Percentiles rank a stretch among this genome's conserved stretches.
Conservation (phyloP, 2,888 invertebrate species). For the Spisula subtruncata region DNA sequence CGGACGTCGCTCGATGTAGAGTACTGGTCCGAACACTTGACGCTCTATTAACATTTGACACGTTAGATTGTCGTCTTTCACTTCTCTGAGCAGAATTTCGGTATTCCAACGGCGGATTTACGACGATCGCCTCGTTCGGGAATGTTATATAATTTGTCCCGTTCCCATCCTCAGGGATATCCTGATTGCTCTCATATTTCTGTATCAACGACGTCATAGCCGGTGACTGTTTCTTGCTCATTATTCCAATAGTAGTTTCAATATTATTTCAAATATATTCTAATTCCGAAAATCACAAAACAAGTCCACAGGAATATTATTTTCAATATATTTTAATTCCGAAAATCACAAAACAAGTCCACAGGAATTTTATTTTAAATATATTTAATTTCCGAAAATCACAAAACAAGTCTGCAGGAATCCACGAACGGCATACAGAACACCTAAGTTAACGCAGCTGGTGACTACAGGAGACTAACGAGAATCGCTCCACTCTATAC, state of each 20-base stretch:
- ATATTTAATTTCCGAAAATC: not conserved
- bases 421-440: not conserved
- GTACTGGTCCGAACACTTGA: not conserved
- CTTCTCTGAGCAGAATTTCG: not conserved
- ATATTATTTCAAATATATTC: too few relatives aligned
- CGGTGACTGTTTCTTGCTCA: slow-evolving; percentile 24
- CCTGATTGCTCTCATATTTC: slow-evolving; percentile 28
- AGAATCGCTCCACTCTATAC: not conserved
- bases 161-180: not conserved
- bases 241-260: not conserved
- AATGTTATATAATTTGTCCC: not conserved
- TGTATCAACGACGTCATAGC: slow-evolving; percentile 23
- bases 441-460: not conserved
- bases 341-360: too few relatives aligned
- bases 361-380: too few relatives aligned
- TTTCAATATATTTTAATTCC: too few relatives aligned
- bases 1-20: not conserved
- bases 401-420: not conserved
- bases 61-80: slow-evolving; percentile 4
- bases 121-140: not conserved
- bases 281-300: not conserved
- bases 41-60: not conserved
- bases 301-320: too few relatives aligned
- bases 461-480: not conserved
- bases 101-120: not conserved